Evolutionary conservation across 2,113 vertebrate species (phyloP), one percentile per base, ranked within the genome.

Genomic region (Sylvilagus bachmani): DNA sequence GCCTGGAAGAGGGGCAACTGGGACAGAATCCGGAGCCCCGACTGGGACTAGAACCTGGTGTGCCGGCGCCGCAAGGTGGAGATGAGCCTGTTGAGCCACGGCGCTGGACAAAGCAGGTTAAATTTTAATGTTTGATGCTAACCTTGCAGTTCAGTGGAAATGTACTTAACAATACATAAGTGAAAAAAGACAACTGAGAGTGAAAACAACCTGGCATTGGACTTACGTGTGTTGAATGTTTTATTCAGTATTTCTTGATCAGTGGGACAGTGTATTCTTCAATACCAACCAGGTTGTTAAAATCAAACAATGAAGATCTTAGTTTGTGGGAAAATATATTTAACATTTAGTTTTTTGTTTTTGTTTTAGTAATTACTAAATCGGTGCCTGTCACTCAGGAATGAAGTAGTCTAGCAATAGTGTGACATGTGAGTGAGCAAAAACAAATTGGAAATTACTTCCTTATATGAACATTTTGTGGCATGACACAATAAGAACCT

Each of bases 61-160:
- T n/a, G n/a, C n/a, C n/a, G n/a, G n/a, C n/a, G n/a, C n/a, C n/a
- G n/a, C n/a, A n/a, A n/a, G n/a, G n/a, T n/a, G n/a, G n/a, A n/a
- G n/a, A n/a, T n/a, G n/a, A n/a, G n/a, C n/a, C n/a, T n/a, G n/a
- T n/a, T n/a, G n/a, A n/a, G n/a, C n/a, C n/a, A n/a, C n/a, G n/a
- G n/a, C n/a, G n/a, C n/a, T n/a, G n/a, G n/a, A n/a, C n/a, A n/a
- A 89, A 70, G 12, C 25, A 58, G 55, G 62, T 89, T 29, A 66
- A 93, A 66, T 83, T 84, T 33, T 80, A 29, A 53, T 73, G 17
- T 53, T 90, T 85, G 7, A 49, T 58, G 75, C 51, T 92, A 44
- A 74, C 92, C 67, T 49, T 92, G 16, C 14, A 88, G 25, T 94
- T 79, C 95, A 93, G 31, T 93, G 38, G 44, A 79, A 58, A 82